Conservation (phyloP, 1,140 invertebrate genomes). For the Drosophila grimshawi region DNA sequence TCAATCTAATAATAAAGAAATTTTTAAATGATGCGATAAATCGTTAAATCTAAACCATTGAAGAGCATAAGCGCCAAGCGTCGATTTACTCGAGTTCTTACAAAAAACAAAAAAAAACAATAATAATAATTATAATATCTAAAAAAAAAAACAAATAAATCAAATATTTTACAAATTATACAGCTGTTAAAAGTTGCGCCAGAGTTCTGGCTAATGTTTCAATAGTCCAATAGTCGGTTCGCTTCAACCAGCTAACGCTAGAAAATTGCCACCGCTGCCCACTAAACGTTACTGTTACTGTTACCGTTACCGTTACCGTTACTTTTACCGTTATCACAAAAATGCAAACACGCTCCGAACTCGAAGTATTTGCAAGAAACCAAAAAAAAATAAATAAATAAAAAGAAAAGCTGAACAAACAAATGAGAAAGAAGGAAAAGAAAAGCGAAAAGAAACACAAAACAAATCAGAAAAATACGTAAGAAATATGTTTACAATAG, state of each 20-base stretch:
- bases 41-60: slow-evolving; percentile 43
- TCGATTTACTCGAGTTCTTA: slow-evolving; percentile 65
- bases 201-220: slow-evolving; percentile 21
- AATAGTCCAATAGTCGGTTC: slow-evolving; percentile 26
- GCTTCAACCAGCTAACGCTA: slow-evolving; percentile 51
- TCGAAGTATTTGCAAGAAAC: slow-evolving; percentile 8
- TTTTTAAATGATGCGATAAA: slow-evolving; percentile 34
- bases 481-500: slow-evolving; percentile 18
- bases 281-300: slow-evolving; percentile 52
- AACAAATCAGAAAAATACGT: slow-evolving; percentile 52
- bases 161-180: not conserved
- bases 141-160: slow-evolving; percentile 18
- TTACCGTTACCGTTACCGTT: slow-evolving; percentile 35
- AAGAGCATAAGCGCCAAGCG: slow-evolving; percentile 75
- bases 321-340: slow-evolving; percentile 33
- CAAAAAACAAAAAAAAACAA: slow-evolving; percentile 13
- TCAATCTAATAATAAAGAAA: slow-evolving; percentile 1
- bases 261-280: slow-evolving; percentile 44
- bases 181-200: slow-evolving; percentile 4
- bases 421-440: slow-evolving; percentile 41
- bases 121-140: not conserved
- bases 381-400: slow-evolving; percentile 38
- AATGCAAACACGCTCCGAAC: slow-evolving; percentile 18
- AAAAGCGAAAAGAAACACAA: slow-evolving; percentile 49
- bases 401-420: slow-evolving; percentile 34